Percentiles rank a stretch among this genome's conserved stretches.
Conservation (phyloP, 2,113 vertebrate genomes). For the Ardeotis arabs region DNA sequence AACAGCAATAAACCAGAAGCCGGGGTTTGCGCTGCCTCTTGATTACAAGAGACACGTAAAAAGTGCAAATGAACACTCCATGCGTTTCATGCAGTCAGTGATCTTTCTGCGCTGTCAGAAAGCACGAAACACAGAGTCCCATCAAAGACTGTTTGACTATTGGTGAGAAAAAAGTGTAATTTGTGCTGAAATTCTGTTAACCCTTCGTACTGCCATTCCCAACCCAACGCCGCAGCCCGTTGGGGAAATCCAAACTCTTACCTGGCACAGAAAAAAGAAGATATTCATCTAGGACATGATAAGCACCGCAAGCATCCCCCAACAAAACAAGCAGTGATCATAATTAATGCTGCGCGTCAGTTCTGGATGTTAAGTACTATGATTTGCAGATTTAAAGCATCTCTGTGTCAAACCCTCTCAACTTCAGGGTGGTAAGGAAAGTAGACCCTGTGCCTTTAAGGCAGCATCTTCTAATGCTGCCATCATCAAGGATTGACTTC, state of each 20-base stretch:
- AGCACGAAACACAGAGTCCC: background rate
- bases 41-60: slow-evolving; percentile 31
- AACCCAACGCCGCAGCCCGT: rapidly evolving
- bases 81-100: background rate
- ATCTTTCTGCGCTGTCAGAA: background rate
- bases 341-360: background rate
- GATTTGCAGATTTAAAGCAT: slow-evolving; percentile 40
- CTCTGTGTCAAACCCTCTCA: background rate
- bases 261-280: background rate
- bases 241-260: background rate
- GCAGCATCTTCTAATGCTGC: slow-evolving; percentile 3
- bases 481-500: slow-evolving; percentile 24
- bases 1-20: slow-evolving; percentile 26
- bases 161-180: background rate
- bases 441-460: slow-evolving; percentile 38
- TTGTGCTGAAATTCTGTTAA: background rate
- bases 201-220: background rate
- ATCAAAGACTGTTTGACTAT: rapidly evolving
- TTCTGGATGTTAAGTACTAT: background rate
- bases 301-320: background rate
- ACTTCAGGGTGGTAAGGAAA: background rate
- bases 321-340: background rate
- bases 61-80: slow-evolving; percentile 35
- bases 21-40: background rate
- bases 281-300: background rate